phyloP scores from a whole-genome alignment of 2,797 vertebrate species.

The Melanotaenia trifasciata region DNA sequence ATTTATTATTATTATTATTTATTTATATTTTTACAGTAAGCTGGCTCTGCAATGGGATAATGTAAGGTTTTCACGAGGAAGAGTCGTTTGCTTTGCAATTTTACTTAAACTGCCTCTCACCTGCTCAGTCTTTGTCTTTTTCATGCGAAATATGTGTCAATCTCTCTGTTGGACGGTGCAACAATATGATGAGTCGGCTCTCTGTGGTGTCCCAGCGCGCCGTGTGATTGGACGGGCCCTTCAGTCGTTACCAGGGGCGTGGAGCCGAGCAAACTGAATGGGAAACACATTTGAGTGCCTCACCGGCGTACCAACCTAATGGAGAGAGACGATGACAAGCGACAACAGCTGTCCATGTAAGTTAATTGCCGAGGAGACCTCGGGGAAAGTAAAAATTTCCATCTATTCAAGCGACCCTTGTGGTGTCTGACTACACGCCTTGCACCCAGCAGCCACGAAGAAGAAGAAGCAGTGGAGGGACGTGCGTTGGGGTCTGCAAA shows the following conservation, averaged over 20 bases:
- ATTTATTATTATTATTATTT: neutral
- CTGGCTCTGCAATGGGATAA: neutral
- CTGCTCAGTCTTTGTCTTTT: neutral
- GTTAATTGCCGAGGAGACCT: slow-evolving; percentile 14
- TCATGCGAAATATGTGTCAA: slow-evolving; percentile 9
- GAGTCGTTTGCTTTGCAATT: neutral
- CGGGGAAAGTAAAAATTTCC: neutral
- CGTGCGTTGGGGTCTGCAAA: slow-evolving; percentile 29
- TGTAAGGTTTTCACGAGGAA: too few relatives aligned
- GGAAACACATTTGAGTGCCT: slow-evolving; percentile 56
- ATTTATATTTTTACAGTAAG: neutral
- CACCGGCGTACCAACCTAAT: slow-evolving; percentile 32
- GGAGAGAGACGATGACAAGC: slow-evolving; percentile 38
- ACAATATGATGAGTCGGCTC: slow-evolving; percentile 32
- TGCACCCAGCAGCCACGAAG: slow-evolving; percentile 19
- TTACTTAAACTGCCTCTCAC: neutral
- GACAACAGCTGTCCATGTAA: slow-evolving; percentile 29
- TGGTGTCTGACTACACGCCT: slow-evolving; percentile 26
- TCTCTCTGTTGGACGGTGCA: slow-evolving; percentile 13
- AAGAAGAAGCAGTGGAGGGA: slow-evolving; percentile 17
- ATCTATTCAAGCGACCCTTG: slow-evolving; percentile 21
- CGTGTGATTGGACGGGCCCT: slow-evolving; percentile 71
- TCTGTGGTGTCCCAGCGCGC: slow-evolving; percentile 33
- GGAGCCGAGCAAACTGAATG: slow-evolving; percentile 69
- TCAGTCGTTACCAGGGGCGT: slow-evolving; percentile 78